phyloP scores from a whole-genome alignment of 2,797 vertebrate genomes.

The Lycodopsis pacificus region DNA sequence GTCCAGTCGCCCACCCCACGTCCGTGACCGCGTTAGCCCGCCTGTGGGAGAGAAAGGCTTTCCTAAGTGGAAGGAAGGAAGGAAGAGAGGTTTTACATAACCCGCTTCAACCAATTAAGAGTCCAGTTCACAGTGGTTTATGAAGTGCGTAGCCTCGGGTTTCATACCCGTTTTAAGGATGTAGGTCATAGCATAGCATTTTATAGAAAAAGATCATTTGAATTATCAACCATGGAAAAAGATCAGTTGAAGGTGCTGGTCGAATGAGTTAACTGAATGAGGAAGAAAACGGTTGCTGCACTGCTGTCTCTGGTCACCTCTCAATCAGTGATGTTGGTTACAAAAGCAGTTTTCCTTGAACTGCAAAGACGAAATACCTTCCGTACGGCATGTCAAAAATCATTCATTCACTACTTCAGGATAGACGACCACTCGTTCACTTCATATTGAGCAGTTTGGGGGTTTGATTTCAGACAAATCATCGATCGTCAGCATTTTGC shows the following conservation, averaged over 20 bases:
- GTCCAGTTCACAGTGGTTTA: not conserved
- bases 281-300: not conserved
- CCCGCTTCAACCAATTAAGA: conserved; percentile 11
- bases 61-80: conserved; percentile 11
- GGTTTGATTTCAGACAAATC: not conserved
- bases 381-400: not conserved
- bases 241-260: no score
- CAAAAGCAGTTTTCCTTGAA: no score
- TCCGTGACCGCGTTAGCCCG: conserved; percentile 29
- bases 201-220: not conserved
- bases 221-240: not conserved
- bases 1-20: conserved; percentile 51
- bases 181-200: not conserved
- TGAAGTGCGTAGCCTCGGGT: not conserved
- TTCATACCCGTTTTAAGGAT: conserved; percentile 2
- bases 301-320: not conserved
- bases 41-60: conserved; percentile 27
- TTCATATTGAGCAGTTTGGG: not conserved
- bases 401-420: not conserved
- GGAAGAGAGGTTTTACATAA: conserved; percentile 24
- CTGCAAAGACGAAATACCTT: not conserved
- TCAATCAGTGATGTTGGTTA: not conserved
- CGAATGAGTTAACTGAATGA: not conserved
- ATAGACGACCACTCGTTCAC: not conserved
- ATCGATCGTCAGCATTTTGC: not conserved